A percentile compares a stretch with the other conserved stretches of the same genome.
Evolutionary conservation across 2,113 vertebrate species (phyloP).

Genomic region (Butorides virescens): DNA sequence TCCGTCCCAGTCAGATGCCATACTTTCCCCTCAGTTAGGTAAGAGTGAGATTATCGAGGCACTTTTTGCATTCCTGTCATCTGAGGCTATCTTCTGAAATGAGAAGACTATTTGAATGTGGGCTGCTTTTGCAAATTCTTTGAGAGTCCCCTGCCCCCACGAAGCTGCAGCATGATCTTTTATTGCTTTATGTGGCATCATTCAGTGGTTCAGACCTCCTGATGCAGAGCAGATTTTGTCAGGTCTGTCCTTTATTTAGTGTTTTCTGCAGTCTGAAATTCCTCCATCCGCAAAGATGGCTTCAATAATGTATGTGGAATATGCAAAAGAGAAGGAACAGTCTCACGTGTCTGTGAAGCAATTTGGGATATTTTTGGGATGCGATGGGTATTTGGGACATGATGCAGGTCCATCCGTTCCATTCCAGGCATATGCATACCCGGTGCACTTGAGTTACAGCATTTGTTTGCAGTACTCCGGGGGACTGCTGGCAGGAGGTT

Average conservation of each 20-base stretch:
- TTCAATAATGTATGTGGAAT: background rate
- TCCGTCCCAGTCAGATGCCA: background rate
- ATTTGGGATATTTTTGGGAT: background rate
- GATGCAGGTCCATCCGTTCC: background rate
- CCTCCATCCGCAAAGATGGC: background rate
- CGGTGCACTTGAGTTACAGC: background rate
- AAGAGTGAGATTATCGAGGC: background rate
- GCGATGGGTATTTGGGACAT: background rate
- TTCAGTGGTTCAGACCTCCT: background rate
- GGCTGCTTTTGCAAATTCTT: background rate
- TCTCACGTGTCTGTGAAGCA: background rate
- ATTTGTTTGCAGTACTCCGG: background rate
- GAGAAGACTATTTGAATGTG: background rate
- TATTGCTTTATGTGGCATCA: background rate
- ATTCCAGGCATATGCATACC: rapidly evolving
- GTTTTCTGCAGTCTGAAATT: background rate
- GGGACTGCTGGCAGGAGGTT: background rate
- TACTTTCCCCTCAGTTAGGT: background rate
- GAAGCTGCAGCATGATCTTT: background rate
- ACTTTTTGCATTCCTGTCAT: background rate
- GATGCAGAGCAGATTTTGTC: background rate
- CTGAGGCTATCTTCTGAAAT: background rate
- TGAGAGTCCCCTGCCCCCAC: background rate
- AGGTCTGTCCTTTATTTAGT: background rate
- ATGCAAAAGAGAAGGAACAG: background rate